Conservation (phyloP, 2,888 invertebrate species). For the Macaria notata region DNA sequence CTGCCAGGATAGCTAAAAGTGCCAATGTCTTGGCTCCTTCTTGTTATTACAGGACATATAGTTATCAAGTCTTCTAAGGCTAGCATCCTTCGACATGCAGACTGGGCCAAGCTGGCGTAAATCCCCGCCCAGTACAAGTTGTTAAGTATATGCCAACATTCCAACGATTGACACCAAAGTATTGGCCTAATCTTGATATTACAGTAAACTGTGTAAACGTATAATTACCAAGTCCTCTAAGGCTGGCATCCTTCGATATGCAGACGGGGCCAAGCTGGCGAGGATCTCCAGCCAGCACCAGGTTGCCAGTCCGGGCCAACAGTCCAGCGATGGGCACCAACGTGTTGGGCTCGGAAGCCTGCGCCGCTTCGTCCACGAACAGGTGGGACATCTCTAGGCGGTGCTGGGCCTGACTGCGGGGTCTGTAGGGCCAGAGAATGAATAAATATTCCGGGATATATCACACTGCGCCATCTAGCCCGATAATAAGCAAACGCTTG, state of each 20-base stretch:
- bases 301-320: constrained; percentile 77
- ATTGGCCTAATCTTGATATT: too few relatives aligned
- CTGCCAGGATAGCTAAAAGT: too few relatives aligned
- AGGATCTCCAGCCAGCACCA: constrained; percentile 91
- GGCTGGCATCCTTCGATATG: constrained; percentile 81
- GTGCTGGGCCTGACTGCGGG: constrained; percentile 35
- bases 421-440: constrained; percentile 30
- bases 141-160: too few relatives aligned
- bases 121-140: too few relatives aligned
- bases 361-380: constrained; percentile 95
- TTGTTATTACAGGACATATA: too few relatives aligned
- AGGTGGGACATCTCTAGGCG: constrained; percentile 87
- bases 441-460: constrained; percentile 25
- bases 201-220: background rate
- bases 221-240: constrained; percentile 85
- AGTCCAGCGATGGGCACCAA: constrained; percentile 85
- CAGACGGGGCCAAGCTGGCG: constrained; percentile 93
- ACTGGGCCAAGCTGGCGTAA: too few relatives aligned
- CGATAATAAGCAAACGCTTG: too few relatives aligned
- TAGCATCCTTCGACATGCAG: too few relatives aligned
- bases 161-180: too few relatives aligned
- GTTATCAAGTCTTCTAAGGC: too few relatives aligned
- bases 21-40: too few relatives aligned
- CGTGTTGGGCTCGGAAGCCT: constrained; percentile 88
- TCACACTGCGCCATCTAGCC: too few relatives aligned